A percentile compares a stretch with the other conserved stretches of the same genome.
These are phyloP conservation scores for Euphonia xanthogaster DNA, from an alignment of 2,797 vertebrate genomes.

Conservation along the genomic window DNA sequence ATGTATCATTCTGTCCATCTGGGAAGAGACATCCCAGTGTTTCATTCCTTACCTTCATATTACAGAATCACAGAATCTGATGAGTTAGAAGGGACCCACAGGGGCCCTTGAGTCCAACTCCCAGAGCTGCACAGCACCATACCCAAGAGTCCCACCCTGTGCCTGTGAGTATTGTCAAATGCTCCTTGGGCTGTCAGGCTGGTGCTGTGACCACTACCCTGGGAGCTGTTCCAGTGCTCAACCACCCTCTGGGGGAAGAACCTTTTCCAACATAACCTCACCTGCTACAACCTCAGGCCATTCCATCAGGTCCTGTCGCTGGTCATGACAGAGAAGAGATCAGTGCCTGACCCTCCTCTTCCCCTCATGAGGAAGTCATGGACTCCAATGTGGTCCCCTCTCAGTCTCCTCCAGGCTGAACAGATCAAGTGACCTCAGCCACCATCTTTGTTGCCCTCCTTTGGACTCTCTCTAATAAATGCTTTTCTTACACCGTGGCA, in stretches of 20 bases:
- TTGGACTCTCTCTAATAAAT: neutral
- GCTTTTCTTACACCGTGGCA: neutral
- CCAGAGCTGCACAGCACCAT: neutral
- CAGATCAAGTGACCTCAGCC: neutral
- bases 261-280: accelerated
- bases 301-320: neutral
- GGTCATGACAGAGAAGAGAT: neutral
- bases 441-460: neutral
- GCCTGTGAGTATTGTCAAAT: neutral
- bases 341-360: neutral
- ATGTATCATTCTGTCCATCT: neutral
- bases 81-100: neutral
- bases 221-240: neutral
- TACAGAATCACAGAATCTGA: neutral
- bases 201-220: neutral
- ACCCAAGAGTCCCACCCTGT: neutral
- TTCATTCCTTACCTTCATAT: neutral
- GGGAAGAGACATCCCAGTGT: neutral
- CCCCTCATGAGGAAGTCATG: neutral
- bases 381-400: neutral
- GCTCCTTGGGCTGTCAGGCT: neutral
- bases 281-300: neutral
- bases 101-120: neutral
- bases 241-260: neutral
- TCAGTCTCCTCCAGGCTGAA: neutral